phyloP scores from a whole-genome alignment of 2,797 vertebrate species.

The Chrysocyon brachyurus region DNA sequence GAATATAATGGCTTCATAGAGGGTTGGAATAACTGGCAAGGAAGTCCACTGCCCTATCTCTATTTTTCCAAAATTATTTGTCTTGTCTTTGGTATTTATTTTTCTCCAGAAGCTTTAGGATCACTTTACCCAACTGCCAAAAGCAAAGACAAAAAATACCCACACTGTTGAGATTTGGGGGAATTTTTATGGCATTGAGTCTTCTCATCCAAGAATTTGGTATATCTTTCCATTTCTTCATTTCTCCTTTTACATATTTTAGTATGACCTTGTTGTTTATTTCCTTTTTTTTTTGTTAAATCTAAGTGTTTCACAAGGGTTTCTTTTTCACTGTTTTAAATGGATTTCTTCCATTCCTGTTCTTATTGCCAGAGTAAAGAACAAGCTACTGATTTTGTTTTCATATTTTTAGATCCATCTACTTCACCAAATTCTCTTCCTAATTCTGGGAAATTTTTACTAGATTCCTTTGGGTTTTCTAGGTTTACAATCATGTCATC shows the following conservation, averaged over 20 bases:
- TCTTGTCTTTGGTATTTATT: slow-evolving; percentile 31
- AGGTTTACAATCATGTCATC: slow-evolving; percentile 16
- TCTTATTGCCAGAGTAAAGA: slow-evolving; percentile 30
- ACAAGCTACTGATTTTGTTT: slow-evolving; percentile 24
- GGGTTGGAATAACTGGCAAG: not conserved
- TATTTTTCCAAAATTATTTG: not conserved
- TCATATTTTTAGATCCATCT: slow-evolving; percentile 2
- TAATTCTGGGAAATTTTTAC: slow-evolving; percentile 32
- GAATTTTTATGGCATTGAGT: not conserved
- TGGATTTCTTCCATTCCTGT: not conserved
- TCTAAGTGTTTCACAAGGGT: not conserved
- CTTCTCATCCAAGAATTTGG: not conserved
- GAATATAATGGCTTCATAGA: not conserved
- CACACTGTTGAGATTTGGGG: not conserved
- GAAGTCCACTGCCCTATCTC: not conserved
- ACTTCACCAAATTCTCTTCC: not conserved
- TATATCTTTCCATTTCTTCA: not conserved
- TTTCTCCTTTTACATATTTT: slow-evolving; percentile 29
- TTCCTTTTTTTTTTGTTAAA: not conserved
- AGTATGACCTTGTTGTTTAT: not conserved
- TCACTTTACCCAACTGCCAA: not conserved
- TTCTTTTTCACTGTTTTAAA: slow-evolving; percentile 31
- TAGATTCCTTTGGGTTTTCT: slow-evolving; percentile 62
- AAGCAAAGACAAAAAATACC: not conserved
- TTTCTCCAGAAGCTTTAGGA: slow-evolving; percentile 16